Conservation (phyloP, 2,113 vertebrate species). For the Cervus canadensis region DNA sequence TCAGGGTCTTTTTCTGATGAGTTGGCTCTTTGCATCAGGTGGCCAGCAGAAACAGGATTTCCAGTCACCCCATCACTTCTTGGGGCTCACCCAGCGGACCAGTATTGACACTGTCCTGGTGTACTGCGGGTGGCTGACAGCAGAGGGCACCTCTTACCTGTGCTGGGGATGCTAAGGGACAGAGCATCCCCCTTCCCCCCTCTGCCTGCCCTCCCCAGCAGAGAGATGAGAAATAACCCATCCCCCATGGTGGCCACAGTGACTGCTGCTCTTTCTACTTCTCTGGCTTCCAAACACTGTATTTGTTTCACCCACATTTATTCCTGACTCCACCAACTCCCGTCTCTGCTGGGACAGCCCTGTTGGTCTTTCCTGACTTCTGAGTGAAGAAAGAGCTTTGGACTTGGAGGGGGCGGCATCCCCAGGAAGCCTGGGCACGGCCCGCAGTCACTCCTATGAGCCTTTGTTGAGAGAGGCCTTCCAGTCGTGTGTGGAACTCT, state of each 20-base stretch:
- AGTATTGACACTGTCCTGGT: background rate
- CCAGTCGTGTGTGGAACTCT: slow-evolving; percentile 56
- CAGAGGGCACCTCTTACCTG: slow-evolving; percentile 56
- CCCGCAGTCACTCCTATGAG: background rate
- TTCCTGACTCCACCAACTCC: slow-evolving; percentile 1
- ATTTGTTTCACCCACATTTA: background rate
- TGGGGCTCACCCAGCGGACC: background rate
- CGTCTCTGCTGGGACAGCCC: slow-evolving; percentile 4
- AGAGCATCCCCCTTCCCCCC: background rate
- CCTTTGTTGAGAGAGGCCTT: slow-evolving; percentile 69
- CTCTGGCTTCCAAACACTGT: background rate
- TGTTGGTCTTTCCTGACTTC: slow-evolving; percentile 54
- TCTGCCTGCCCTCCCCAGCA: no score
- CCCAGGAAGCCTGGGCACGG: slow-evolving; percentile 23
- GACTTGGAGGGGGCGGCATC: slow-evolving; percentile 43
- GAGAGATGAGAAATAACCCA: background rate
- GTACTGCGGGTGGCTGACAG: slow-evolving; percentile 35
- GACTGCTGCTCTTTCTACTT: background rate
- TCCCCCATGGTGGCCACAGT: background rate
- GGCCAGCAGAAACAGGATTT: background rate
- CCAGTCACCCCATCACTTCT: no score
- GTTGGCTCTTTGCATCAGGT: background rate
- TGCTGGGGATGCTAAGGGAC: background rate
- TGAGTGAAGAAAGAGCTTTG: slow-evolving; percentile 64
- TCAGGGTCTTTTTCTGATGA: background rate